These are phyloP conservation scores for fruit fly (Drosophila melanogaster) DNA, from an alignment of 1,140 invertebrate species.

Conservation along the genomic window Release_6_plus_ISO1_MT NC_004354.4:14806501-14807000, in stretches of 20 bases:
- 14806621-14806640: conserved; percentile 42
- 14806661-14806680: conserved; percentile 10
- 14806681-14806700: conserved; percentile 31
- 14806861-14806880: too few relatives aligned
- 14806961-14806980: too few relatives aligned
- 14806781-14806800: too few relatives aligned
- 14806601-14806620: conserved; percentile 48
- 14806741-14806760: background rate
- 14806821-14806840: too few relatives aligned
- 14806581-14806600: conserved; percentile 45
- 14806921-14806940: too few relatives aligned
- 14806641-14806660: conserved; percentile 34
- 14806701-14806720: conserved; percentile 30
- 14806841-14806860: too few relatives aligned
- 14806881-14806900: too few relatives aligned
- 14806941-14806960: too few relatives aligned
- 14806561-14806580: conserved; percentile 35
- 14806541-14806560: conserved; percentile 5
- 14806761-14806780: too few relatives aligned
- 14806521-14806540: background rate
- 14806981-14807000: too few relatives aligned
- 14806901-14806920: too few relatives aligned
- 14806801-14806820: too few relatives aligned
- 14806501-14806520: background rate
- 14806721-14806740: conserved; percentile 10